phyloP scores from a whole-genome alignment of 2,797 vertebrate genomes.

The Epinephelus malabaricus region DNA sequence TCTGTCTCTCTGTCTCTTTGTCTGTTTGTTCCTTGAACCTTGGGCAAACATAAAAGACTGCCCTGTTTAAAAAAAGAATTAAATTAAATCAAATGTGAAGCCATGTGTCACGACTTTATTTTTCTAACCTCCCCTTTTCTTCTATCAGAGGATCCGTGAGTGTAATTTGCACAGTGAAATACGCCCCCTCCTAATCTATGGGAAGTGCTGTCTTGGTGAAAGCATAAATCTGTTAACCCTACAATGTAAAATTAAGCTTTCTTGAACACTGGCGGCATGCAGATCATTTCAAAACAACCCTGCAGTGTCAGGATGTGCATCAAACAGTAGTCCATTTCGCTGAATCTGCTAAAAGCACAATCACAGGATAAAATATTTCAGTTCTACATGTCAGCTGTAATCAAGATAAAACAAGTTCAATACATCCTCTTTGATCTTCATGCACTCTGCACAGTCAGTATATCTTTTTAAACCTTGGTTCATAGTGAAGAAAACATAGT shows the following conservation, averaged over 20 bases:
- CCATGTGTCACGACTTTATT: constrained; percentile 1
- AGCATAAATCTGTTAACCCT: not conserved
- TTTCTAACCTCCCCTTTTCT: not conserved
- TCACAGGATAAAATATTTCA: not conserved
- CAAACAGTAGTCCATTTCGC: not conserved
- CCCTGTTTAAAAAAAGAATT: not conserved
- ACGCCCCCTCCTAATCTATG: constrained; percentile 2
- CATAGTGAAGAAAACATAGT: not conserved
- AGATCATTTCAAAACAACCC: constrained; percentile 12
- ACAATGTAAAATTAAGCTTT: constrained; percentile 4
- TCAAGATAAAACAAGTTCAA: constrained; percentile 1
- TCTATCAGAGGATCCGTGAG: constrained; percentile 20
- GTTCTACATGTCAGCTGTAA: not conserved
- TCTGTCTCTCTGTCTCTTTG: constrained; percentile 1
- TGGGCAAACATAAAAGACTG: constrained; percentile 20
- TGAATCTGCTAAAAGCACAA: constrained; percentile 20
- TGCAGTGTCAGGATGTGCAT: not conserved
- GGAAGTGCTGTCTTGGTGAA: constrained; percentile 20
- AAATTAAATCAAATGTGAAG: constrained; percentile 20
- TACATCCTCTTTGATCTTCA: not conserved
- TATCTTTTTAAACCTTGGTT: constrained; percentile 3
- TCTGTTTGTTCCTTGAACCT: constrained; percentile 14
- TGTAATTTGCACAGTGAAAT: constrained; percentile 16
- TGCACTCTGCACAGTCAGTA: not conserved
- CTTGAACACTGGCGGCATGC: not conserved